Conservation (phyloP, 2,888 invertebrate species). For the Gymnosoma rotundatum region DNA sequence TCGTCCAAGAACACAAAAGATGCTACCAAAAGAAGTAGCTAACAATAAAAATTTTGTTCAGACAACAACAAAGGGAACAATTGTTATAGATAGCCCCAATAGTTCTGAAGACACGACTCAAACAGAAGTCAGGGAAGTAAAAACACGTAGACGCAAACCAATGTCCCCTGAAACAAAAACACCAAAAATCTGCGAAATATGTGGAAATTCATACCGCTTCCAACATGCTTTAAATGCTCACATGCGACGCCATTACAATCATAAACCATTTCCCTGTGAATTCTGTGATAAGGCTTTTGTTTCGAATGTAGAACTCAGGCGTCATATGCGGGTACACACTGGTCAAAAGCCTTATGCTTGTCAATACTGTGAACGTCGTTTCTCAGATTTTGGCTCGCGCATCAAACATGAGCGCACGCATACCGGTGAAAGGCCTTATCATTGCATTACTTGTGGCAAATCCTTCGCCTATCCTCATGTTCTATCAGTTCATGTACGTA, state of each 20-base stretch:
- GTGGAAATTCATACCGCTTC: slow-evolving; percentile 81
- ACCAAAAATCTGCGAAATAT: slow-evolving; percentile 81
- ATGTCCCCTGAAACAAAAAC: slow-evolving; percentile 71
- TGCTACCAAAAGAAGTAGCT: background rate
- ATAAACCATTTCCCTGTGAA: slow-evolving; percentile 79
- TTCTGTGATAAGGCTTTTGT: slow-evolving; percentile 82
- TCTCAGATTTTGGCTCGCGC: slow-evolving; percentile 82
- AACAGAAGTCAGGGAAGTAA: slow-evolving; percentile 28
- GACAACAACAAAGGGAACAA: background rate
- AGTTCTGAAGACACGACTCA: background rate
- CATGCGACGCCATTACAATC: slow-evolving; percentile 81
- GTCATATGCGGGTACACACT: slow-evolving; percentile 82
- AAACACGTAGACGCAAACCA: slow-evolving; percentile 59
- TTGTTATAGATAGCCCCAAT: background rate
- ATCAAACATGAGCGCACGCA: slow-evolving; percentile 82
- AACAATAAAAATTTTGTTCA: background rate
- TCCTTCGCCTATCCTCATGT: slow-evolving; percentile 81
- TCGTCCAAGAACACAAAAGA: slow-evolving; percentile 1
- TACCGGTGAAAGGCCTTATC: slow-evolving; percentile 81
- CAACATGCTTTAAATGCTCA: slow-evolving; percentile 81
- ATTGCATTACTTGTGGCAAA: slow-evolving; percentile 79
- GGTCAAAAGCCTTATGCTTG: slow-evolving; percentile 82
- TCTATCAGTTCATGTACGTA: slow-evolving; percentile 79
- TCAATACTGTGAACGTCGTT: slow-evolving; percentile 80
- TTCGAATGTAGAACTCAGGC: slow-evolving; percentile 80